phyloP scores from a whole-genome alignment of 2,113 vertebrate species.

The Carassius auratus region DNA sequence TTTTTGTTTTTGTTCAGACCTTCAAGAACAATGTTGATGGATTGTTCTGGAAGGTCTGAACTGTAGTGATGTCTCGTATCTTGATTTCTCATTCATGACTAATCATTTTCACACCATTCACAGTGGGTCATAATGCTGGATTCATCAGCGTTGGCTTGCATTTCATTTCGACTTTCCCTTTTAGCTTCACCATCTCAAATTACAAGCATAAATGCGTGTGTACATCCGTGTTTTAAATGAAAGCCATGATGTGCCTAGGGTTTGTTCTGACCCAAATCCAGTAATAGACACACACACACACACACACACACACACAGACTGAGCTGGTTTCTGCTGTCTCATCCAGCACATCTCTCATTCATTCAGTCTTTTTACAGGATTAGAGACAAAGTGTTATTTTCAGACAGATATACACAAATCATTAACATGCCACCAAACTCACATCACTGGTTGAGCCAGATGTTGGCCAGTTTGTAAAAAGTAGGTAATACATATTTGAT shows the following conservation, averaged over 20 bases:
- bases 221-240: neutral
- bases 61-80: conserved; percentile 40
- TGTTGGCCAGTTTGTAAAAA: neutral
- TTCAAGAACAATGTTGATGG: conserved; percentile 2
- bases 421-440: neutral
- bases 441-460: neutral
- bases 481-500: neutral
- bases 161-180: conserved; percentile 30
- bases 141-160: neutral
- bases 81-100: conserved; percentile 42
- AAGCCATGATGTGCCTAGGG: conserved; percentile 37
- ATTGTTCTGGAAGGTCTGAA: conserved; percentile 52
- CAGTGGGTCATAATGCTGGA: conserved; percentile 5
- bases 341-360: conserved; percentile 27
- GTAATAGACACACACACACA: conserved; percentile 44
- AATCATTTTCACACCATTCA: conserved; percentile 49
- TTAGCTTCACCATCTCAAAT: conserved; percentile 19
- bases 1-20: neutral
- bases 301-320: conserved; percentile 26
- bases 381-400: neutral
- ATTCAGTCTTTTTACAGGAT: conserved; percentile 17
- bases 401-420: neutral
- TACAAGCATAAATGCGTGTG: conserved; percentile 22
- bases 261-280: conserved; percentile 54
- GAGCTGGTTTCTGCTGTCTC: conserved; percentile 54